phyloP scores from a whole-genome alignment of 2,888 invertebrate species.

The Ganaspis brasiliensis region DNA sequence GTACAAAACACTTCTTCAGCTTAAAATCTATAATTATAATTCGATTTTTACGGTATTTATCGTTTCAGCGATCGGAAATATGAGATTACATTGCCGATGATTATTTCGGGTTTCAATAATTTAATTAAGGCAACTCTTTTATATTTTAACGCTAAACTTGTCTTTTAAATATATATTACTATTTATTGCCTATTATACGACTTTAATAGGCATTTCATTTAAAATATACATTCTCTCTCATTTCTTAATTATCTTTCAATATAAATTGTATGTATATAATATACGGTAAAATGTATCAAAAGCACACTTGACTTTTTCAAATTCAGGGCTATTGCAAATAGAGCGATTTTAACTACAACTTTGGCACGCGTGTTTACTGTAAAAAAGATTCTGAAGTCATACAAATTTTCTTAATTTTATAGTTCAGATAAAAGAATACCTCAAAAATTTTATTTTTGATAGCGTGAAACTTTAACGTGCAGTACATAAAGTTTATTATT shows the following conservation, averaged over 20 bases:
- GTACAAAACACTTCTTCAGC: conserved; percentile 70
- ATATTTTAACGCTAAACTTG: conserved; percentile 65
- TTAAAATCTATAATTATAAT: conserved; percentile 64
- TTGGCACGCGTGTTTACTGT: conserved; percentile 45
- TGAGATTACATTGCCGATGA: conserved; percentile 27
- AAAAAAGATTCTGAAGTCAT: background rate
- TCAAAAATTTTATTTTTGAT: too few species aligned
- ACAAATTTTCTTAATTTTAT: too few species aligned
- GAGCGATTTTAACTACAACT: conserved; percentile 28
- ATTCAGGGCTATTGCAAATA: conserved; percentile 1
- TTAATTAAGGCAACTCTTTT: conserved; percentile 77
- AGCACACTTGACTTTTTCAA: conserved; percentile 35
- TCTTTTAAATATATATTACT: conserved; percentile 68
- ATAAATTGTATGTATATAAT: conserved; percentile 46
- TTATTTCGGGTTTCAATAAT: conserved; percentile 64
- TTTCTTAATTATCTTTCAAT: conserved; percentile 24
- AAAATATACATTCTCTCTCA: conserved; percentile 53
- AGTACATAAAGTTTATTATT: conserved; percentile 10
- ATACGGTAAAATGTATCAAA: conserved; percentile 29
- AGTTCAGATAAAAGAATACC: conserved; percentile 25
- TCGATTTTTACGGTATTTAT: conserved; percentile 51
- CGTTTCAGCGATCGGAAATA: conserved; percentile 28
- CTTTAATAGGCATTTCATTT: conserved; percentile 42
- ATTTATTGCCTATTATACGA: conserved; percentile 56
- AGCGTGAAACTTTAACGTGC: too few species aligned